These are phyloP conservation scores for Neosilurus hyrtlii DNA, from an alignment of 2,797 vertebrate species.

Conservation along the genomic window DNA sequence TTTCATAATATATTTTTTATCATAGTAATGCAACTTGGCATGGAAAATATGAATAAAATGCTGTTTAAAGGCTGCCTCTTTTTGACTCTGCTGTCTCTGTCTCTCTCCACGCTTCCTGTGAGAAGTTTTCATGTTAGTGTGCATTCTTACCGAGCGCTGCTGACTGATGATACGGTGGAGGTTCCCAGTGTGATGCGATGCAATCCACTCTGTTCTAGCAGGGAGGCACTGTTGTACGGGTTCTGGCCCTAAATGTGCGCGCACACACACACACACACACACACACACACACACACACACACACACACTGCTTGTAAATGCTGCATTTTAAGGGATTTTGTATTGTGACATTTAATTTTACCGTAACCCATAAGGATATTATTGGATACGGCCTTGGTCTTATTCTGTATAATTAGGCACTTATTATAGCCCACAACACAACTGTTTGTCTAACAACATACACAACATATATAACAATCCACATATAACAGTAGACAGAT, in stretches of 20 bases:
- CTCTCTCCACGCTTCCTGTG: not conserved
- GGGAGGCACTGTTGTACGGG: constrained; percentile 89
- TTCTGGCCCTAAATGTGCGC: constrained; percentile 78
- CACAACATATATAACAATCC: too few species aligned
- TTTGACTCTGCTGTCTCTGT: not conserved
- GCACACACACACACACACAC: constrained; percentile 37
- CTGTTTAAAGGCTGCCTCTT: not conserved
- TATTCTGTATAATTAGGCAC: not conserved
- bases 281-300: constrained; percentile 6
- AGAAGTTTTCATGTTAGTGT: not conserved
- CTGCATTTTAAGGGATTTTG: not conserved
- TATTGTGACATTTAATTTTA: not conserved
- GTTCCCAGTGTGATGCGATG: constrained; percentile 96
- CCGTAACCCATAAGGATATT: not conserved
- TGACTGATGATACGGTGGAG: constrained; percentile 95
- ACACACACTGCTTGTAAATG: not conserved
- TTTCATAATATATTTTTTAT: not conserved
- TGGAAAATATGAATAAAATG: not conserved
- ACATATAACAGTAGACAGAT: not conserved
- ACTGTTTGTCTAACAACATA: not conserved
- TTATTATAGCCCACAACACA: not conserved
- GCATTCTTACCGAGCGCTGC: constrained; percentile 84
- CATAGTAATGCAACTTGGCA: not conserved
- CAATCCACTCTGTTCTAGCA: constrained; percentile 95
- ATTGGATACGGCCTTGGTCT: not conserved